Evolutionary conservation across 1,140 invertebrate genomes (phyloP).

Genomic region (Cheumatopsyche charites): DNA sequence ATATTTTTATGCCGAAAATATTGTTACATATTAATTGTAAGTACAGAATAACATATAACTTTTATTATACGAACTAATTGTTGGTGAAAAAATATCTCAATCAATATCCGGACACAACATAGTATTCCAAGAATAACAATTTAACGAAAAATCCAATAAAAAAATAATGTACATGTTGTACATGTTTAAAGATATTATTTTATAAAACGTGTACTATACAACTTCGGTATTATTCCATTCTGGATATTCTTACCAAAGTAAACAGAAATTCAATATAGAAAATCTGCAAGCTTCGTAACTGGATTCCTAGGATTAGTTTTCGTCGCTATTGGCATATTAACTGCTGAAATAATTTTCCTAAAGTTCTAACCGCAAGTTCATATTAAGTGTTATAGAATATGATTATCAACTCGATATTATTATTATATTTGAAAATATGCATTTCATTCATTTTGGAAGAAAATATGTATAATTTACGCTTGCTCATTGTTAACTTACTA

Average conservation of each 20-base stretch:
- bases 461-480: no score
- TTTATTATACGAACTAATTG: constrained; percentile 73
- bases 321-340: constrained; percentile 72
- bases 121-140: constrained; percentile 32
- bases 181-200: background rate
- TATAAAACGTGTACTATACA: constrained; percentile 64
- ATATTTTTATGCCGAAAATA: no score
- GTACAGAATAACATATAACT: constrained; percentile 75
- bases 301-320: constrained; percentile 74
- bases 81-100: constrained; percentile 69
- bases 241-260: constrained; percentile 81
- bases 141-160: constrained; percentile 37
- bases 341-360: constrained; percentile 72
- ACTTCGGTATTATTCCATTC: constrained; percentile 76
- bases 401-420: constrained; percentile 68
- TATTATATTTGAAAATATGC: no score
- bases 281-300: constrained; percentile 72
- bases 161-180: constrained; percentile 51
- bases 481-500: no score
- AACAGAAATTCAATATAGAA: constrained; percentile 75
- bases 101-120: constrained; percentile 69
- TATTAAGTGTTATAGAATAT: constrained; percentile 77
- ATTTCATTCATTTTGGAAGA: no score
- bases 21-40: no score
- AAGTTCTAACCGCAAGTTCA: constrained; percentile 72